These are phyloP conservation scores for Erinaceus europaeus DNA, from an alignment of 2,113 vertebrate species.

Conservation along the genomic window DNA sequence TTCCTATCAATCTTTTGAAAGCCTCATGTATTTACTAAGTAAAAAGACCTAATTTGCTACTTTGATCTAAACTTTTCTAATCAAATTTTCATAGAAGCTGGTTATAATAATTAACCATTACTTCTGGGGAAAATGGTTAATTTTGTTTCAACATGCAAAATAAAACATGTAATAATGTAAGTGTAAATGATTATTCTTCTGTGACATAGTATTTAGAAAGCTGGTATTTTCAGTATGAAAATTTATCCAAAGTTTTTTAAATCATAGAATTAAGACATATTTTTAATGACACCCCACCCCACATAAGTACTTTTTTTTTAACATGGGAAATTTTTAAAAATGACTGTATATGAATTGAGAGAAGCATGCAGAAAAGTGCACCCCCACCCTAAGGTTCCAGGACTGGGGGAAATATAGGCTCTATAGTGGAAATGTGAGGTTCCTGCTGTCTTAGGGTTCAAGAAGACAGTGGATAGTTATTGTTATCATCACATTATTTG, in stretches of 20 bases:
- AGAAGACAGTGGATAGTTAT: too few relatives aligned
- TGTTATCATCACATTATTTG: too few relatives aligned
- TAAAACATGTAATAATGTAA: background rate
- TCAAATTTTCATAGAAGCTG: constrained; percentile 51
- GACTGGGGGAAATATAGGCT: too few relatives aligned
- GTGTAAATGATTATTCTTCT: constrained; percentile 12
- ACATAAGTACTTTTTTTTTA: background rate
- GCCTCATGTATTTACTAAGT: constrained; percentile 35
- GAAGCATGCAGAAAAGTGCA: too few relatives aligned
- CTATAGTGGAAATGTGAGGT: too few relatives aligned
- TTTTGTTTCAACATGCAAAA: constrained; percentile 9
- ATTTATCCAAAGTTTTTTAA: background rate
- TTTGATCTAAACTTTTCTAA: constrained; percentile 54
- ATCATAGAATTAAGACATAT: background rate
- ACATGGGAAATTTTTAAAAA: too few relatives aligned
- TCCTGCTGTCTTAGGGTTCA: too few relatives aligned
- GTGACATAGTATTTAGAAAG: background rate
- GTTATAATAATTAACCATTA: constrained; percentile 40
- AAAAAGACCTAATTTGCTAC: constrained; percentile 64
- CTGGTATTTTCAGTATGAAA: constrained; percentile 26
- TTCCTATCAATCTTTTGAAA: constrained; percentile 61
- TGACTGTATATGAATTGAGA: too few relatives aligned
- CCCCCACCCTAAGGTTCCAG: too few relatives aligned
- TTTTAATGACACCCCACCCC: background rate
- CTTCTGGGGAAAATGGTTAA: background rate